Conservation (phyloP, 2,797 vertebrate genomes). For the Pipistrellus nathusii region DNA sequence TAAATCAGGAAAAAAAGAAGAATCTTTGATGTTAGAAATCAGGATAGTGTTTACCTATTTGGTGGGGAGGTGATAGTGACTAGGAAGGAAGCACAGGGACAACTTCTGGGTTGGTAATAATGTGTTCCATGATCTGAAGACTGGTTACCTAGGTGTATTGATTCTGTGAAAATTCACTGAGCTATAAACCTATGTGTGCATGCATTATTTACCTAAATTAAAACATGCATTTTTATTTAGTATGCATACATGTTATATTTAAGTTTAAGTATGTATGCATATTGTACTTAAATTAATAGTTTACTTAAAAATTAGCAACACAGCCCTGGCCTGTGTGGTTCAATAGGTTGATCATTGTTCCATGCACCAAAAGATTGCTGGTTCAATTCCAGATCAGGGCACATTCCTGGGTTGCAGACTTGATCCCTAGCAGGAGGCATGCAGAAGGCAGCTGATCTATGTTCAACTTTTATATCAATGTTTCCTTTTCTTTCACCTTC, state of each 20-base stretch:
- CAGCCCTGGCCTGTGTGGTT: no score
- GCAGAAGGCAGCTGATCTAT: no score
- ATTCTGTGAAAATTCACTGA: slow-evolving; percentile 27
- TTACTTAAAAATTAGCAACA: slow-evolving; percentile 33
- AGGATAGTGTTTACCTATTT: not conserved
- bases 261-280: not conserved
- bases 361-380: no score
- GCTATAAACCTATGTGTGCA: not conserved
- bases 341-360: no score
- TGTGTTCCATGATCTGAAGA: not conserved
- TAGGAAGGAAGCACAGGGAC: not conserved
- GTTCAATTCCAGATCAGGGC: no score
- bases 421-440: no score
- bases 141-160: not conserved
- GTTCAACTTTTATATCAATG: no score
- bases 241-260: not conserved
- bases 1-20: not conserved
- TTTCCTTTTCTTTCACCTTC: no score
- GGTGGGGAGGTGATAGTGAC: not conserved
- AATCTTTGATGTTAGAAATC: not conserved
- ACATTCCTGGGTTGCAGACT: no score
- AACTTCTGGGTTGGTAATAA: not conserved
- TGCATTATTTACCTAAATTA: not conserved
- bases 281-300: not conserved
- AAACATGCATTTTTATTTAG: not conserved